Conservation (phyloP, 2,888 invertebrate species). For the Hermaeophaga mercurialis region DNA sequence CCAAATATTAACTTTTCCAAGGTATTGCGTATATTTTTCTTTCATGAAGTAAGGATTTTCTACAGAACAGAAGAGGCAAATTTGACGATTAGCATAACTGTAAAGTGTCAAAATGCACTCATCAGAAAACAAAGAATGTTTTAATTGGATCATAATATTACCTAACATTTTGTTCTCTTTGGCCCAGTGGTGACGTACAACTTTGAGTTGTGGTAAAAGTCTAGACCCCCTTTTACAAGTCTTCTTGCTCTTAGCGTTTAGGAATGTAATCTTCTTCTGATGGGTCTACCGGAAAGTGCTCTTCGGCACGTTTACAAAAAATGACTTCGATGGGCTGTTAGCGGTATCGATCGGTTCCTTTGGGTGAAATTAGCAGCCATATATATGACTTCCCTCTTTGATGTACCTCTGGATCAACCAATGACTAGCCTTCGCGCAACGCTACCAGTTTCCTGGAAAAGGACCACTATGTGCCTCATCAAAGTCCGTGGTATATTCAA, state of each 20-base stretch:
- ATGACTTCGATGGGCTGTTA: too few relatives aligned
- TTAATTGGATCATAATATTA: too few relatives aligned
- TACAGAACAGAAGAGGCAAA: too few relatives aligned
- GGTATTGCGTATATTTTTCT: too few relatives aligned
- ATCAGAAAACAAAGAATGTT: too few relatives aligned
- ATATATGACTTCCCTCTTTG: too few relatives aligned
- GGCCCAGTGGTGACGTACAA: not conserved
- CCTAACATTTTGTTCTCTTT: not conserved
- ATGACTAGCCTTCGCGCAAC: conserved; percentile 5
- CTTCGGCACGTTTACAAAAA: not conserved
- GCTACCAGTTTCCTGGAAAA: not conserved
- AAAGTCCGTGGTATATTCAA: conserved; percentile 20
- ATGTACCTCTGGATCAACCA: not conserved
- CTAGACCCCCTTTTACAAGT: not conserved
- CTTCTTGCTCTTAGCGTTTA: conserved; percentile 13
- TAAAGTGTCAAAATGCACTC: too few relatives aligned
- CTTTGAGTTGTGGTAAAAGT: too few relatives aligned
- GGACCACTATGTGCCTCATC: not conserved
- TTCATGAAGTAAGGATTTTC: too few relatives aligned
- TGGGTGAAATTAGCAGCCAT: not conserved
- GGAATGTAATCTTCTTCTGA: not conserved
- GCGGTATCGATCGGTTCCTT: not conserved
- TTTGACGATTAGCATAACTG: too few relatives aligned
- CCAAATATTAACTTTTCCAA: too few relatives aligned
- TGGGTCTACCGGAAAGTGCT: not conserved